phyloP scores from a whole-genome alignment of 2,797 vertebrate species.

The Clarias laeviceps region DNA sequence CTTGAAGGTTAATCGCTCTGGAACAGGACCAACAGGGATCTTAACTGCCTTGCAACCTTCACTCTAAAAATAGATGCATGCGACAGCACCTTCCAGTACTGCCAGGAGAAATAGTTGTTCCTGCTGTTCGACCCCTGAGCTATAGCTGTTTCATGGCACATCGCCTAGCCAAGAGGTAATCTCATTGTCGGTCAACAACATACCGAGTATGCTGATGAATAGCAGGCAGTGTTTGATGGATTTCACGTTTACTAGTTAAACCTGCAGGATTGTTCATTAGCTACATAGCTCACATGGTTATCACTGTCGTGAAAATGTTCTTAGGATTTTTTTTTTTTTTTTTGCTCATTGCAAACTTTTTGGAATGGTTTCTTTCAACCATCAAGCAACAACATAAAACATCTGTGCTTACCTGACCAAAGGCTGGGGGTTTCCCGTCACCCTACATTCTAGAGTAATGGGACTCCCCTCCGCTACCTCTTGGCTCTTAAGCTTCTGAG shows the following conservation, averaged over 20 bases:
- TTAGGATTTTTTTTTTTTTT: neutral
- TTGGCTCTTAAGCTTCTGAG: conserved; percentile 93
- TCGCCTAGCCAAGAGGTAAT: conserved; percentile 26
- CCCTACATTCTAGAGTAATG: conserved; percentile 88
- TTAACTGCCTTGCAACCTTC: conserved; percentile 45
- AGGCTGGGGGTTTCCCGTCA: conserved; percentile 85
- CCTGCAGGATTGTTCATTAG: conserved; percentile 9
- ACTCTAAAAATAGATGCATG: conserved; percentile 58
- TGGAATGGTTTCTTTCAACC: neutral
- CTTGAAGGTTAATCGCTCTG: conserved; percentile 39
- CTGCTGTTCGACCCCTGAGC: conserved; percentile 37
- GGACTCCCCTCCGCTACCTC: conserved; percentile 91
- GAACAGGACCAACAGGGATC: conserved; percentile 35
- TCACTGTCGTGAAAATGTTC: neutral
- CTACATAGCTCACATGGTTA: neutral
- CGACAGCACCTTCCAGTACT: conserved; percentile 48
- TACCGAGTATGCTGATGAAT: conserved; percentile 22
- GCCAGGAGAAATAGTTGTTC: conserved; percentile 36
- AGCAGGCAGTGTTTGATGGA: conserved; percentile 18
- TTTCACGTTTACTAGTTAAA: conserved; percentile 19
- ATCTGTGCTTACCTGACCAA: conserved; percentile 83
- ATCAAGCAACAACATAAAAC: neutral
- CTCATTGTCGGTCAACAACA: conserved; percentile 32
- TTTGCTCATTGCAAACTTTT: neutral
- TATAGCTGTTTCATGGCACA: neutral